A percentile compares a stretch with the other conserved stretches of the same genome.
These are phyloP conservation scores for Scarus forsteni DNA, from an alignment of 2,797 vertebrate species.

Conservation along the genomic window DNA sequence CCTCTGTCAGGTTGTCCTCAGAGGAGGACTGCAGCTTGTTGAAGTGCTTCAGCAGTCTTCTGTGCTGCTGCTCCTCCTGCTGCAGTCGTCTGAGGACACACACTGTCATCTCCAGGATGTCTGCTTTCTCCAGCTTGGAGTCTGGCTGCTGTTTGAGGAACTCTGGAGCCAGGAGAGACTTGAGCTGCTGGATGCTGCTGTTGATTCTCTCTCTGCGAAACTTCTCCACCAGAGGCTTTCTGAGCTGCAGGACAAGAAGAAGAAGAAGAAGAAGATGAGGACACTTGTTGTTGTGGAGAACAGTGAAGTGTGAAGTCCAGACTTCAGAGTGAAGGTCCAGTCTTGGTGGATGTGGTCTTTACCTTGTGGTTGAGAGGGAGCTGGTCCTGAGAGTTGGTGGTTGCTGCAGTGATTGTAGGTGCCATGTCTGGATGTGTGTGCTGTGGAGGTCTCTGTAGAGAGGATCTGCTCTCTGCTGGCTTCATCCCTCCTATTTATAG, in stretches of 20 bases:
- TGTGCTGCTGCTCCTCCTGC: constrained; percentile 21
- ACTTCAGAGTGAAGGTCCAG: not conserved
- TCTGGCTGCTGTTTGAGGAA: constrained; percentile 79
- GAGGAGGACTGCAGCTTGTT: constrained; percentile 47
- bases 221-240: constrained; percentile 87
- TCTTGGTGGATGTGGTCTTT: constrained; percentile 41
- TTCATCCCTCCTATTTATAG: constrained; percentile 83
- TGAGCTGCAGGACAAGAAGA: constrained; percentile 80
- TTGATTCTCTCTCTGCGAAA: constrained; percentile 75
- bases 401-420: constrained; percentile 53
- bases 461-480: constrained; percentile 56
- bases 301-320: not conserved
- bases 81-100: constrained; percentile 70
- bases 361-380: constrained; percentile 74
- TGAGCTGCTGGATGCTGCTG: constrained; percentile 75
- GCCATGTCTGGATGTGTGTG: constrained; percentile 62
- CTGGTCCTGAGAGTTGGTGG: constrained; percentile 62
- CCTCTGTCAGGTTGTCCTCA: constrained; percentile 30
- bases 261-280: constrained; percentile 40
- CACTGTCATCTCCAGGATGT: constrained; percentile 83
- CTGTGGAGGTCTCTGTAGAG: constrained; percentile 63
- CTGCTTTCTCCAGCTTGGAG: constrained; percentile 84
- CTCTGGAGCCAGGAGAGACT: constrained; percentile 61
- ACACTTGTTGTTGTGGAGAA: constrained; percentile 8
- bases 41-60: constrained; percentile 58